Evolutionary conservation across 2,888 invertebrate species (phyloP).

Genomic region (Drosophila parthenogenetica): DNA sequence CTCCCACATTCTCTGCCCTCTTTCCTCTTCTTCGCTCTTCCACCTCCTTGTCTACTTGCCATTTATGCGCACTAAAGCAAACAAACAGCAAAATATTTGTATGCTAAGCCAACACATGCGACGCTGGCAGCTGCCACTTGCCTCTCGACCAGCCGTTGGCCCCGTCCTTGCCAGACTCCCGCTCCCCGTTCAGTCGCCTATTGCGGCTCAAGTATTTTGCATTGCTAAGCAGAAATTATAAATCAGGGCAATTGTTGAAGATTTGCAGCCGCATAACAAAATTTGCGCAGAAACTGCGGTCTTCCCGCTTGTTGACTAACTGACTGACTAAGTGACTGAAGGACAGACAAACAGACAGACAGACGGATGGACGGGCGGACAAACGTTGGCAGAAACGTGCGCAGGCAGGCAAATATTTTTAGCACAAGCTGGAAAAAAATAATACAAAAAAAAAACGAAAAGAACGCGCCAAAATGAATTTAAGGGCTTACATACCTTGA

Average conservation of each 20-base stretch:
- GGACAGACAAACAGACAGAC: neutral
- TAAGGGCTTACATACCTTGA: no score
- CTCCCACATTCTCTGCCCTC: neutral
- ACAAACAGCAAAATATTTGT: constrained; percentile 81
- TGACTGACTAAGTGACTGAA: constrained; percentile 71
- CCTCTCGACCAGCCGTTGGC: constrained; percentile 13
- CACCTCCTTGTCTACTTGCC: constrained; percentile 27
- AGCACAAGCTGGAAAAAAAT: constrained; percentile 46
- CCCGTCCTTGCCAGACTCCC: neutral
- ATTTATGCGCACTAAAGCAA: constrained; percentile 78
- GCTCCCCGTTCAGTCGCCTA: constrained; percentile 22
- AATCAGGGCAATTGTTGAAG: constrained; percentile 82
- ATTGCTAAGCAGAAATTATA: constrained; percentile 83
- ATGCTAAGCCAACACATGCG: constrained; percentile 80
- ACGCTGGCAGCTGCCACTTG: constrained; percentile 62
- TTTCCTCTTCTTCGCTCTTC: neutral
- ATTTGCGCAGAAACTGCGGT: constrained; percentile 47
- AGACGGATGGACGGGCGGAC: neutral
- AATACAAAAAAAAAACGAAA: constrained; percentile 31
- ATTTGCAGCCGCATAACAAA: constrained; percentile 81
- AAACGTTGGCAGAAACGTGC: constrained; percentile 51
- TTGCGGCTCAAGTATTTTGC: constrained; percentile 81
- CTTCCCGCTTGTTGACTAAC: constrained; percentile 68
- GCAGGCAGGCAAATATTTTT: constrained; percentile 69
- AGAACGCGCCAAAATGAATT: constrained; percentile 65